Conservation (phyloP, 2,888 invertebrate genomes). For the Alcis repandata region DNA sequence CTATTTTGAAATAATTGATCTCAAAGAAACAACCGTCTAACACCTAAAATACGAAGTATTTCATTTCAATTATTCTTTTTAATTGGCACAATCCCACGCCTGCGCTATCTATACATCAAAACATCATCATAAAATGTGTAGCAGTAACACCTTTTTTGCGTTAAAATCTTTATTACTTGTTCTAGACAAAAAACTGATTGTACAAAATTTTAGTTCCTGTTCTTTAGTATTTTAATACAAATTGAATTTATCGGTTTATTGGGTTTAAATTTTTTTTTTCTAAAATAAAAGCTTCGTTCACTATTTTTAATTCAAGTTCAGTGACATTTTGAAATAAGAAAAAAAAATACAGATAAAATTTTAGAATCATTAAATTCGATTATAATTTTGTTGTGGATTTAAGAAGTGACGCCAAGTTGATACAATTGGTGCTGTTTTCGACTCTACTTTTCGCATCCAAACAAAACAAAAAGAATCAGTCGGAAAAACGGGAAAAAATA, state of each 20-base stretch:
- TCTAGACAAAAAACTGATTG: conserved; percentile 5
- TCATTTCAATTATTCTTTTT: conserved; percentile 18
- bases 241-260: conserved; percentile 6
- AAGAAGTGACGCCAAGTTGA: no score
- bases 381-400: no score
- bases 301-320: no score
- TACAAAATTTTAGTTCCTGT: conserved; percentile 1
- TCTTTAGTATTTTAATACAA: neutral
- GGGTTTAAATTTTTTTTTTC: neutral
- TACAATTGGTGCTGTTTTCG: no score
- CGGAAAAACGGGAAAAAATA: no score
- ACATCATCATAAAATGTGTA: conserved; percentile 31
- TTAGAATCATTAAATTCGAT: no score
- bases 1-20: no score
- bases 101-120: conserved; percentile 30
- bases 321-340: no score
- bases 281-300: neutral
- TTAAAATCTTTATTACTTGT: conserved; percentile 20
- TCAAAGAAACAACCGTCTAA: neutral
- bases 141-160: conserved; percentile 23
- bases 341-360: no score
- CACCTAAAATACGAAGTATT: neutral
- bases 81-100: conserved; percentile 34
- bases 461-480: no score
- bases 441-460: no score